Evolutionary conservation across 2,113 vertebrate genomes (phyloP).

Genomic region (Nerophis lumbriciformis): DNA sequence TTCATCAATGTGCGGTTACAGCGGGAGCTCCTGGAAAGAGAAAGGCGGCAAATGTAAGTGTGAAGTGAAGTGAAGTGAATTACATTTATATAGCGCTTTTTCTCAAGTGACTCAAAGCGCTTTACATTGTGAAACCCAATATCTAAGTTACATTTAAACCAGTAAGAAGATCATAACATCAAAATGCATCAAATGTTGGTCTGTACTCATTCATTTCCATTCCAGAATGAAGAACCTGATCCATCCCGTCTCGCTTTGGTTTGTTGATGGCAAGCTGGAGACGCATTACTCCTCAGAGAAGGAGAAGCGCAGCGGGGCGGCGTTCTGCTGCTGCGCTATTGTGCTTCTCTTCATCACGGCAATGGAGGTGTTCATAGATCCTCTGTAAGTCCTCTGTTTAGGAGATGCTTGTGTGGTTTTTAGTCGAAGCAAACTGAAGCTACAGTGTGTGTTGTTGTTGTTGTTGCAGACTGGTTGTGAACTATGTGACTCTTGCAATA

Average conservation of each 20-base stretch:
- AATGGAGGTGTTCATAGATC: constrained; percentile 85
- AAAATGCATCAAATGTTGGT: too few species aligned
- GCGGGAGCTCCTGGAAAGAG: constrained; percentile 84
- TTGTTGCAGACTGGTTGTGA: constrained; percentile 78
- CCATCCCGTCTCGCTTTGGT: constrained; percentile 77
- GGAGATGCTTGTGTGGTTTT: too few species aligned
- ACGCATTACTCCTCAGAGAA: constrained; percentile 87
- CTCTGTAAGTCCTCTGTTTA: constrained; percentile 68
- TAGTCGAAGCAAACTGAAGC: neutral
- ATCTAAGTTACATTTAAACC: too few species aligned
- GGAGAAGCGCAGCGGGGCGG: constrained; percentile 84
- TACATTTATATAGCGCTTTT: too few species aligned
- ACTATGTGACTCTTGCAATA: constrained; percentile 84
- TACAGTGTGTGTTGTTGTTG: constrained; percentile 5
- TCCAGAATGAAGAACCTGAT: constrained; percentile 81
- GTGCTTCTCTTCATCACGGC: constrained; percentile 82
- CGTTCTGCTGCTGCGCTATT: constrained; percentile 87
- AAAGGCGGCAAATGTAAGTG: constrained; percentile 85
- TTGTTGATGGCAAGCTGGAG: constrained; percentile 82
- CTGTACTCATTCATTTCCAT: neutral
- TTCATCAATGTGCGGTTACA: constrained; percentile 84
- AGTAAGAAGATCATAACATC: constrained; percentile 43
- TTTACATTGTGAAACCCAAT: too few species aligned
- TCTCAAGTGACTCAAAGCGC: too few species aligned
- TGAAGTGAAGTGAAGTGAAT: too few species aligned